phyloP scores from a whole-genome alignment of 2,888 invertebrate species.

The Teleiodes luculella region DNA sequence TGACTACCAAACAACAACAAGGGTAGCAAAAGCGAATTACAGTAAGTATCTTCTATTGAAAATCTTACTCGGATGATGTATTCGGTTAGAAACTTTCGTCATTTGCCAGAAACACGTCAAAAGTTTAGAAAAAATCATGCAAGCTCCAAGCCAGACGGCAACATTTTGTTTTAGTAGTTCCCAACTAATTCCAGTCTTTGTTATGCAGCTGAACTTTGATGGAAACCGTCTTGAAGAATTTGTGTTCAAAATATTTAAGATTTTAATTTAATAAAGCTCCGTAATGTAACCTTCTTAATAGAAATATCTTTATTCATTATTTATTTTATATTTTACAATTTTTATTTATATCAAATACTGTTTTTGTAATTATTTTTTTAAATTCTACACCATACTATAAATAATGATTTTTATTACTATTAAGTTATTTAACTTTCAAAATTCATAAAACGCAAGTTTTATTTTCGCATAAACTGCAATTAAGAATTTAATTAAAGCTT shows the following conservation, averaged over 20 bases:
- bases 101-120: constrained; percentile 1
- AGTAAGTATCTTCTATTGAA: background rate
- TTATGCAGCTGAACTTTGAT: constrained; percentile 6
- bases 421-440: background rate
- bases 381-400: too few relatives aligned
- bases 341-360: too few relatives aligned
- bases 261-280: constrained; percentile 15
- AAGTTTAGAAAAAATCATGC: constrained; percentile 10
- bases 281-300: too few relatives aligned
- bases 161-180: constrained; percentile 1
- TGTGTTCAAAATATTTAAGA: background rate
- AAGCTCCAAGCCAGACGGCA: background rate
- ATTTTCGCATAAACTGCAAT: background rate
- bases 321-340: too few relatives aligned
- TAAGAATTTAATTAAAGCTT: background rate
- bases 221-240: background rate
- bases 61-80: background rate
- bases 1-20: constrained; percentile 4
- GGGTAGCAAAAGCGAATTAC: background rate
- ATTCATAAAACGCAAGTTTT: background rate
- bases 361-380: too few relatives aligned
- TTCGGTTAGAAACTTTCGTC: constrained; percentile 10
- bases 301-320: too few relatives aligned
- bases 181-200: constrained; percentile 10
- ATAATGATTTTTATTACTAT: background rate